Conservation (phyloP, 2,797 vertebrate genomes). For the Chaetophractus vellerosus region DNA sequence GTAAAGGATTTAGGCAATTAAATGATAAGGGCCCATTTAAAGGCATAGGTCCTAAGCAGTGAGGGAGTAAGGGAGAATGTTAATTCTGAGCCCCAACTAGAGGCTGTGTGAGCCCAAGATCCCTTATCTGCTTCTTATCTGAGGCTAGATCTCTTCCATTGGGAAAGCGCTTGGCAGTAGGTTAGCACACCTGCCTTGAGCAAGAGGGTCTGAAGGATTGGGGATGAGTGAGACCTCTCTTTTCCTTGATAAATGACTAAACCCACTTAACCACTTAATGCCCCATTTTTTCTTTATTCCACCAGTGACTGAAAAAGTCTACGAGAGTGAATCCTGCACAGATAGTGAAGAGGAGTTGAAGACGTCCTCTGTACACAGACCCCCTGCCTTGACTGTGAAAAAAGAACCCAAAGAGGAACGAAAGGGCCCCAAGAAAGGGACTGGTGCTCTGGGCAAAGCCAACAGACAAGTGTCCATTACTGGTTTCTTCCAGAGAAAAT, state of each 20-base stretch:
- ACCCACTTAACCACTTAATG: neutral
- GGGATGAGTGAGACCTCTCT: neutral
- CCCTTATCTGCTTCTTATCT: neutral
- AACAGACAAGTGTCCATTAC: constrained; percentile 96
- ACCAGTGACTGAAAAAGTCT: constrained; percentile 97
- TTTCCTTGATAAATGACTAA: neutral
- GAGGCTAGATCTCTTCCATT: neutral
- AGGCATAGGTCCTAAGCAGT: neutral
- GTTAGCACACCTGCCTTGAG: neutral
- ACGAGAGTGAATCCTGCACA: constrained; percentile 96
- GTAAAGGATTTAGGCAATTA: neutral
- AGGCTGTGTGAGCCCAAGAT: neutral
- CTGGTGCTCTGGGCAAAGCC: constrained; percentile 89
- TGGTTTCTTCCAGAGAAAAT: constrained; percentile 98
- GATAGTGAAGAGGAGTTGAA: constrained; percentile 93
- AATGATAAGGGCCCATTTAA: neutral
- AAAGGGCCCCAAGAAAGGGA: constrained; percentile 92
- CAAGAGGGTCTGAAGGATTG: neutral
- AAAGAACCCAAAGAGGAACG: constrained; percentile 91
- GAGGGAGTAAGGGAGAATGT: neutral
- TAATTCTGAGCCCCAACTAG: neutral
- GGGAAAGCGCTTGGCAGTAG: neutral
- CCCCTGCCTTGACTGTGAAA: constrained; percentile 78
- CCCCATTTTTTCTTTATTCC: constrained; percentile 55
- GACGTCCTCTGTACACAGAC: constrained; percentile 74